Evolutionary conservation across 2,113 vertebrate genomes (phyloP), one percentile per base, ranked within the genome.

Genomic region (Bostrychus sinensis): DNA sequence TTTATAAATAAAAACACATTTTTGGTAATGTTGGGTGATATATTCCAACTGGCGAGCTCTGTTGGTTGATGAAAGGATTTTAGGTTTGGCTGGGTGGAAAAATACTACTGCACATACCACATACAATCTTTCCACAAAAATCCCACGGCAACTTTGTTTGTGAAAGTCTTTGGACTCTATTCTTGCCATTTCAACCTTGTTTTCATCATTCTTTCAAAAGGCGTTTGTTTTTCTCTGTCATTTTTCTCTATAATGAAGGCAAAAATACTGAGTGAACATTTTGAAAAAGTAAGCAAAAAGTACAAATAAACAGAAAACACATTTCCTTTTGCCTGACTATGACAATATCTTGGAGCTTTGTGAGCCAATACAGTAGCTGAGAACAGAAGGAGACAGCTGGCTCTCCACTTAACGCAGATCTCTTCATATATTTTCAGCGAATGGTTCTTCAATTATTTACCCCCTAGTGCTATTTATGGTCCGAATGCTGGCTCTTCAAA

Each of bases 371-470:
- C 9, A 12, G 20, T 22, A 11, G n/a, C n/a, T n/a, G 12, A 4
- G 43, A 46, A 53, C 65, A 62, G 61, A 48, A 54, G 23, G 59
- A 62, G 59, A 62, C 68, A 53, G 60, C 42, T 54, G 65, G 56
- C 53, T 38, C 30, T 8, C 10, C 2, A 12, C 56, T 68, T 54
- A 59, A 72, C 42, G 59, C 70, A 65, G 32, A 30, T 59, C 5
- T 64, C 60, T 73, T 74, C 68, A 78, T 78, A 80, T 63, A 48
- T 89, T 77, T 89, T 72, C 72, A 74, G 78, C 67, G 72, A 85
- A 69, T 50, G 46, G 70, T 30, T 60, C 56, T 62, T 91, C 53
- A 88, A 90, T 91, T 83, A 90, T 91, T 91, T 30, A 89, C 30
- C 14, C 64, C 20, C 4, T 13, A 16, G 43, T 26, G 62, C 83